These are phyloP conservation scores for Poecilia latipinna DNA, from an alignment of 2,113 vertebrate genomes.

Conservation along the genomic window DNA sequence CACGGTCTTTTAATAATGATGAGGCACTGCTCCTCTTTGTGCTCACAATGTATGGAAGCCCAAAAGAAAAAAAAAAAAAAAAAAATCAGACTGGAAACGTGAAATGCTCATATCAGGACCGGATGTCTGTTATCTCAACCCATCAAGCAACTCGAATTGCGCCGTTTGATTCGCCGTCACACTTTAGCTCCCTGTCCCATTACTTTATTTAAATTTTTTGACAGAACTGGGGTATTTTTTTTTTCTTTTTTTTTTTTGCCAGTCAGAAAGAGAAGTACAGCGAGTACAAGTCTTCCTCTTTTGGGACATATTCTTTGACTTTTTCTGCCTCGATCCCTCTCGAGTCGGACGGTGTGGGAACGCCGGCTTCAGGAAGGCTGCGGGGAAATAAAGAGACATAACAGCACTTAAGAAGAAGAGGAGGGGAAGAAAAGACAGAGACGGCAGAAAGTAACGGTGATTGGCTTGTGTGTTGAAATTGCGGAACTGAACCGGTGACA, in stretches of 20 bases:
- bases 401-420: slow-evolving; percentile 4
- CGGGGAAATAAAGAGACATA: slow-evolving; percentile 10
- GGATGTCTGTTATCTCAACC: slow-evolving; percentile 10
- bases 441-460: slow-evolving; percentile 3
- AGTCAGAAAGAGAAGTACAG: slow-evolving; percentile 78
- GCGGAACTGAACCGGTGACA: background rate
- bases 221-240: slow-evolving; percentile 34
- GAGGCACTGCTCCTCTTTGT: background rate
- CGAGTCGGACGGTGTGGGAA: slow-evolving; percentile 32
- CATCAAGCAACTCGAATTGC: slow-evolving; percentile 22
- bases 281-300: slow-evolving; percentile 65
- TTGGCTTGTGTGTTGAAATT: background rate
- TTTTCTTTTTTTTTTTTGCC: slow-evolving; percentile 25
- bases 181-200: slow-evolving; percentile 60
- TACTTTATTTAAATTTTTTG: slow-evolving; percentile 41
- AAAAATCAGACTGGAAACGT: slow-evolving; percentile 1
- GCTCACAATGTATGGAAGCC: slow-evolving; percentile 38
- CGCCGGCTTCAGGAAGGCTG: slow-evolving; percentile 78
- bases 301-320: slow-evolving; percentile 21
- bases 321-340: slow-evolving; percentile 11
- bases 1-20: background rate
- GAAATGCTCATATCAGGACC: slow-evolving; percentile 4
- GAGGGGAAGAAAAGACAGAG: slow-evolving; percentile 2
- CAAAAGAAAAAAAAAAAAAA: slow-evolving; percentile 7
- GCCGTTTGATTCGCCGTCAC: slow-evolving; percentile 22